phyloP scores from a whole-genome alignment of 2,888 invertebrate genomes.

The Heteromurus nitidus region DNA sequence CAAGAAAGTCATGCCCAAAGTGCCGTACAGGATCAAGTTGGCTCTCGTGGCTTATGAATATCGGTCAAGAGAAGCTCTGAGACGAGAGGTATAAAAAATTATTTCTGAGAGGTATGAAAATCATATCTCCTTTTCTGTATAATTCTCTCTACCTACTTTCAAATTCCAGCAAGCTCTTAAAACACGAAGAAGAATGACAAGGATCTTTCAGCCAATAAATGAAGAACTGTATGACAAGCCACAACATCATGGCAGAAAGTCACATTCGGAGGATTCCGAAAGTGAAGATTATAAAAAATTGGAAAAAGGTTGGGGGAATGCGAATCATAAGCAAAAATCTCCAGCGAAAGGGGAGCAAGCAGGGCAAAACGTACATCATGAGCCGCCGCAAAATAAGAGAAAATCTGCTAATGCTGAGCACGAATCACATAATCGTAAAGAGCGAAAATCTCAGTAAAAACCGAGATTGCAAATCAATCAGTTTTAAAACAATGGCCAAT shows the following conservation, averaged over 20 bases:
- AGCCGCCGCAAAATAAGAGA: not conserved
- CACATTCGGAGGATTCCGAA: no score
- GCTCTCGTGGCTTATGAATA: slow-evolving; percentile 28
- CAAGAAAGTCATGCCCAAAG: slow-evolving; percentile 34
- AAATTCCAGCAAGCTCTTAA: slow-evolving; percentile 11
- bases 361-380: not conserved
- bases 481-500: no score
- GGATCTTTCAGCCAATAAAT: slow-evolving; percentile 19
- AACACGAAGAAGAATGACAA: slow-evolving; percentile 8
- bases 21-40: slow-evolving; percentile 39
- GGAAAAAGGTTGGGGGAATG: not conserved
- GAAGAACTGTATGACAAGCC: not conserved
- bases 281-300: no score
- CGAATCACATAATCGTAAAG: no score
- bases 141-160: no score
- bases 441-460: no score
- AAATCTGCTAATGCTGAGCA: no score
- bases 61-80: slow-evolving; percentile 25
- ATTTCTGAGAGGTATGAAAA: not conserved
- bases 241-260: no score
- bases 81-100: slow-evolving; percentile 26
- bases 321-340: not conserved
- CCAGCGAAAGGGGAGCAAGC: not conserved
- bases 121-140: not conserved
- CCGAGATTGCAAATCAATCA: no score